Evolutionary conservation across 2,113 vertebrate genomes (phyloP), one percentile per base, ranked within the genome.

Genomic region (Myrmecobius fasciatus): DNA sequence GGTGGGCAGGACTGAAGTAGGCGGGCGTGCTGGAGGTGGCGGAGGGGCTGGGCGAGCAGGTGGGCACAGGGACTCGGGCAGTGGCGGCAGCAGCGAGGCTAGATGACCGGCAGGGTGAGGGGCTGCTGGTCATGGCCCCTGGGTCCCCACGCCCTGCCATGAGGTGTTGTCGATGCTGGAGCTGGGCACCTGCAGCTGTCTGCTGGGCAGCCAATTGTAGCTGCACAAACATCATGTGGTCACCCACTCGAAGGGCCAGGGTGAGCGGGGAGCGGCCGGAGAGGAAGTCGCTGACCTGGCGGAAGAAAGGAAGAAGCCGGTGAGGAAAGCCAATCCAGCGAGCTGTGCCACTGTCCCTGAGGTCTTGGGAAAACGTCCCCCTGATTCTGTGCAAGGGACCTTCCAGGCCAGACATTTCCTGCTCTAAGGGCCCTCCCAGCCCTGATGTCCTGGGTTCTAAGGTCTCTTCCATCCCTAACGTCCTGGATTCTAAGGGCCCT

Each of bases 141-240:
- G 97, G 83, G 96, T 98, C 98, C 20, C 99, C 98, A 0, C 98
- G 98, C 94, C 99, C 98, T 25, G 99, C 98, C 2, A 99, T 98
- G 93, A 99, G 94, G 96, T 99, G 99, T 0, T 97, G 97, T 10
- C 97, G 96, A 53, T 98, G 98, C 54, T 99, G 98, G 94, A 99
- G 99, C 75, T 99, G 99, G 43, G 99, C 99, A 94, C 99, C 99
- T 0, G 98, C 99, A 0, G 98, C 98, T 0, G 99, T 98, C 92
- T 99, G 99, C 98, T 99, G 99, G 0, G 99, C 99, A 0, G 99
- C 99, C 94, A 99, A 97, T 98, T 99, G 99, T 48, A 99, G 99
- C 98, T 99, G 99, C 94, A 99, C 99, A 94, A 99, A 99, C 99
- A 99, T 99, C 99, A 99, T 99, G 97, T 99, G 99, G 98, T 99